Percentiles rank a stretch among this genome's conserved stretches.
These are phyloP conservation scores for Brachyopa scutellaris DNA, from an alignment of 2,888 invertebrate species.

Conservation along the genomic window DNA sequence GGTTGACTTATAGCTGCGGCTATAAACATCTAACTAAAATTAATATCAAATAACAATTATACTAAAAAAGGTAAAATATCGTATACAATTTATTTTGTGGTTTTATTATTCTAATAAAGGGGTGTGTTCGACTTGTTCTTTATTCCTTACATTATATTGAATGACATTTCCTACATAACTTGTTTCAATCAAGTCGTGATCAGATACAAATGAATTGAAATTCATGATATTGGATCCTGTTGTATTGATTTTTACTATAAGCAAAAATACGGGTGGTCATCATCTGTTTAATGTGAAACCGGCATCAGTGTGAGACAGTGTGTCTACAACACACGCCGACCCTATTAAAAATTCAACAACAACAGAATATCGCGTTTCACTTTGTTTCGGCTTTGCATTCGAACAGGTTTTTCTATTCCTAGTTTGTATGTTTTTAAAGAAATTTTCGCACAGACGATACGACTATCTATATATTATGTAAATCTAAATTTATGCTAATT, in stretches of 20 bases:
- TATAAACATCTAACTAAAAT: no score
- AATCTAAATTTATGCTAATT: no score
- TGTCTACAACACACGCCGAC: slow-evolving; percentile 44
- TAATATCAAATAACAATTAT: no score
- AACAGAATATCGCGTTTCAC: slow-evolving; percentile 21
- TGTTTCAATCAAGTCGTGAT: slow-evolving; percentile 10
- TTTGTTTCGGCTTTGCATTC: background rate
- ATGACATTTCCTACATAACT: slow-evolving; percentile 19
- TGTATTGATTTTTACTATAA: slow-evolving; percentile 15
- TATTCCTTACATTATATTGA: slow-evolving; percentile 1
- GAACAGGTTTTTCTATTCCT: slow-evolving; percentile 26
- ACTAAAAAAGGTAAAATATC: no score
- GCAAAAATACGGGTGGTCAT: slow-evolving; percentile 17
- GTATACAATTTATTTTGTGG: no score
- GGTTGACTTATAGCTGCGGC: no score
- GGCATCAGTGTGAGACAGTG: slow-evolving; percentile 29
- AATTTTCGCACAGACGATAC: no score
- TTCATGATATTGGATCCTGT: slow-evolving; percentile 25
- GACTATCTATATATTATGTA: no score
- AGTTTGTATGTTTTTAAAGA: background rate
- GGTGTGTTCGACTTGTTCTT: slow-evolving; percentile 21
- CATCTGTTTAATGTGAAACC: slow-evolving; percentile 21
- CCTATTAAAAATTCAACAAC: slow-evolving; percentile 32
- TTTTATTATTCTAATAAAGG: no score
- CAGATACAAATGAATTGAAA: slow-evolving; percentile 16